These are phyloP conservation scores for Stigmatopora nigra DNA, from an alignment of 2,113 vertebrate genomes.

Conservation along the genomic window DNA sequence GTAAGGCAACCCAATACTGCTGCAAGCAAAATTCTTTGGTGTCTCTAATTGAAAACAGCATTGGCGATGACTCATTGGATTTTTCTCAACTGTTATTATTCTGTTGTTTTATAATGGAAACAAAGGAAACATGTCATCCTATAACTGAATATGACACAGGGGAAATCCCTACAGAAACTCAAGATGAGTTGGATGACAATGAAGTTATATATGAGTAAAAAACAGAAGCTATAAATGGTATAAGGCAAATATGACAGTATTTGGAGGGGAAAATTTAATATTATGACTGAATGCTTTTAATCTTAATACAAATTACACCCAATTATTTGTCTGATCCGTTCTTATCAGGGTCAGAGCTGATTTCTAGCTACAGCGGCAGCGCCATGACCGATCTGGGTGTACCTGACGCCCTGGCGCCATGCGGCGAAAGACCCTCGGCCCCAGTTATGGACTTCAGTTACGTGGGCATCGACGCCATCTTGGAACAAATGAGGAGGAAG, in stretches of 20 bases:
- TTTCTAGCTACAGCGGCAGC: constrained; percentile 63
- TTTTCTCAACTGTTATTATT: constrained; percentile 29
- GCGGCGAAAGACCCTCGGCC: constrained; percentile 64
- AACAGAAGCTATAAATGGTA: background rate
- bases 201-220: background rate
- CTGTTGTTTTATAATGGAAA: constrained; percentile 21
- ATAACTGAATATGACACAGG: constrained; percentile 6
- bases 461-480: constrained; percentile 94
- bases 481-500: constrained; percentile 97
- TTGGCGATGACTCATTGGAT: constrained; percentile 36
- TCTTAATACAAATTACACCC: background rate
- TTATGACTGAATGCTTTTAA: background rate
- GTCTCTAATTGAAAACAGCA: constrained; percentile 66
- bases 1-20: constrained; percentile 31
- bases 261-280: no score
- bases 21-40: constrained; percentile 30
- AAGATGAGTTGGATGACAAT: background rate
- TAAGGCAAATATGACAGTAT: background rate
- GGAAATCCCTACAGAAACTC: constrained; percentile 9
- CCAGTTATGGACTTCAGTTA: constrained; percentile 84
- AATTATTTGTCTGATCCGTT: constrained; percentile 12
- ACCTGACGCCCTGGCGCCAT: constrained; percentile 45
- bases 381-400: constrained; percentile 79
- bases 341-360: constrained; percentile 62
- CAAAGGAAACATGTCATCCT: constrained; percentile 19